These are phyloP conservation scores for Pachycephala philippinensis DNA, from an alignment of 2,113 vertebrate species.

Conservation along the genomic window DNA sequence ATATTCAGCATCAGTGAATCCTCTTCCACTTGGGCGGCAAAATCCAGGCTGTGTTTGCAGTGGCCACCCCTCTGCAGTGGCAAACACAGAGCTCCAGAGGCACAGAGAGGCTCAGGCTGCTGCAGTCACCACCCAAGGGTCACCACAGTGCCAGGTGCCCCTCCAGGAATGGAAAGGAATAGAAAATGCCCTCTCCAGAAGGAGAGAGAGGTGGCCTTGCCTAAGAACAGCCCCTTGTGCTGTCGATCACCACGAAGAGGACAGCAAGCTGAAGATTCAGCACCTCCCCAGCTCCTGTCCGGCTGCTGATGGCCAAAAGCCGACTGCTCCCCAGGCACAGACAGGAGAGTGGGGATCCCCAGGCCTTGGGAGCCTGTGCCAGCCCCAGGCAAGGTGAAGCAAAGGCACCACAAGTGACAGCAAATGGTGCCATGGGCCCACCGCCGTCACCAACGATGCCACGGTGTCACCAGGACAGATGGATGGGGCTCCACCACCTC, in stretches of 20 bases:
- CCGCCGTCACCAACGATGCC: rapidly evolving
- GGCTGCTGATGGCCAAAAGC: rapidly evolving
- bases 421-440: neutral
- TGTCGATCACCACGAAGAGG: neutral
- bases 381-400: neutral
- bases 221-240: neutral
- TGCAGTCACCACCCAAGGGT: neutral
- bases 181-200: neutral
- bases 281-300: neutral
- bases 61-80: neutral
- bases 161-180: rapidly evolving
- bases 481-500: rapidly evolving
- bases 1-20: neutral
- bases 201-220: neutral
- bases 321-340: rapidly evolving
- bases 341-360: rapidly evolving
- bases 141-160: rapidly evolving
- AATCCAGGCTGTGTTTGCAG: neutral
- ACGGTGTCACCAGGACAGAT: neutral
- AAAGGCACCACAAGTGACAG: neutral
- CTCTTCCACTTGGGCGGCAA: neutral
- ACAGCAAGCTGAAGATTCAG: neutral
- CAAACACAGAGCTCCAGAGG: neutral
- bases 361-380: rapidly evolving
- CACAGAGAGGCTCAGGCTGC: neutral